Conservation (phyloP, 2,888 invertebrate genomes). For the Uloborus plumipes region DNA sequence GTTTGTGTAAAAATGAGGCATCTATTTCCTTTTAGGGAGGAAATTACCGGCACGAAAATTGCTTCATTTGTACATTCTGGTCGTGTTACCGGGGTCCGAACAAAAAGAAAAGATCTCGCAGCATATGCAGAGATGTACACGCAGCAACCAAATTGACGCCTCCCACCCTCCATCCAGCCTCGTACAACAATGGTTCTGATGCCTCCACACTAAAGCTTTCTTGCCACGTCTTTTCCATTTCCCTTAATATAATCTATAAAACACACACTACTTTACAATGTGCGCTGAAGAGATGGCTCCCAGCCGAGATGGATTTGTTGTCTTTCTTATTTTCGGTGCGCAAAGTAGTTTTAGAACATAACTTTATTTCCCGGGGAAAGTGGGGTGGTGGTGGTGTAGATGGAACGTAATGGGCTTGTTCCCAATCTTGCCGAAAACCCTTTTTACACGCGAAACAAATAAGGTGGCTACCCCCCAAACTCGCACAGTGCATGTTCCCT, state of each 20-base stretch:
- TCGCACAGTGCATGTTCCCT: too few species aligned
- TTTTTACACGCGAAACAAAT: slow-evolving; percentile 29
- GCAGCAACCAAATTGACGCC: not conserved
- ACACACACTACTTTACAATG: slow-evolving; percentile 20
- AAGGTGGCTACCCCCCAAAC: slow-evolving; percentile 26
- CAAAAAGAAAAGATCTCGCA: not conserved
- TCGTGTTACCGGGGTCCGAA: not conserved
- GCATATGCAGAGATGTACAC: slow-evolving; percentile 4
- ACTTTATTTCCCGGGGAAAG: slow-evolving; percentile 38
- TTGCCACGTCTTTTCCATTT: slow-evolving; percentile 44
- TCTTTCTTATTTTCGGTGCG: slow-evolving; percentile 12
- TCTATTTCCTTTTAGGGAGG: slow-evolving; percentile 41
- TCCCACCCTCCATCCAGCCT: not conserved
- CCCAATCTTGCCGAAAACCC: slow-evolving; percentile 38
- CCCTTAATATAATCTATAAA: slow-evolving; percentile 50
- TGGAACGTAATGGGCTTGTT: slow-evolving; percentile 37
- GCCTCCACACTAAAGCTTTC: slow-evolving; percentile 27
- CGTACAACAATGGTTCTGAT: too few species aligned
- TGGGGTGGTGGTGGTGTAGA: not conserved
- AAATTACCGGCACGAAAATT: slow-evolving; percentile 38
- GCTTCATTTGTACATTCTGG: slow-evolving; percentile 31
- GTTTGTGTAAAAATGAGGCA: slow-evolving; percentile 20
- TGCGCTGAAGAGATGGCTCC: not conserved
- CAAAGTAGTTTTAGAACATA: slow-evolving; percentile 48
- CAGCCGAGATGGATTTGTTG: slow-evolving; percentile 22